Base-by-base conservation (phyloP, 2,113 vertebrate genomes). In the Coptodon rendalli region DNA sequence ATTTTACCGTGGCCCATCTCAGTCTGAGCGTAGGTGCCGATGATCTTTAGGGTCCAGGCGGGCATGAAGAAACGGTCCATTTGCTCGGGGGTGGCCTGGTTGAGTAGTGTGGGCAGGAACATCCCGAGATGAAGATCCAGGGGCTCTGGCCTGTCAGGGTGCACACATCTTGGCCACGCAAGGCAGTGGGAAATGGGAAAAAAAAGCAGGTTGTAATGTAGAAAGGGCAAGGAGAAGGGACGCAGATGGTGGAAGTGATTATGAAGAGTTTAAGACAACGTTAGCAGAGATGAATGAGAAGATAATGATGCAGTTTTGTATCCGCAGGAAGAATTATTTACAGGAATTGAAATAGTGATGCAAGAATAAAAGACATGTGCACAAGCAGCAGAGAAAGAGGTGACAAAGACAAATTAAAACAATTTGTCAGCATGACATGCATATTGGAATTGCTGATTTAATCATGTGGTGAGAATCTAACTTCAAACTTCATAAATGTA, bases 1-100 rank as follows among this genome's bases (percentile, higher is more conserved):
- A 82, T 89, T 96, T 95, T 99, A 99, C 99, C 99, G 97, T 99
- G 99, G 94, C 99, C 99, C 96, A 99, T 98, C 96, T 99, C 99
- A 92, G 99, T 99, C 96, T 99, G 99, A 29, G 99, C 98, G 89
- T 99, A 99, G 95, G 98, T 99, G 97, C 98, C 99, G 97, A 98
- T 97, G 97, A 99, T 98, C 96, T 99, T 96, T 96, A 99, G 96
- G 95, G 98, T 99, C 99, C 99, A 99, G 93, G 99, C 97, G 7
- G 97, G 97, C 94, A 98, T 98, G 98, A 99, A 99, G 98, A 98
- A 98, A 79, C 96, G 96, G 82, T 99, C 97, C 94, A 99, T 98
- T 95, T 99, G 99, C 88, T 98, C 98, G 80, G 96, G 95, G 52
- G 98, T 98, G 91, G 98, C 98, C 97, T 99, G 99, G 96, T 98